phyloP scores from a whole-genome alignment of 2,113 vertebrate genomes.

The Silurus asotus region DNA sequence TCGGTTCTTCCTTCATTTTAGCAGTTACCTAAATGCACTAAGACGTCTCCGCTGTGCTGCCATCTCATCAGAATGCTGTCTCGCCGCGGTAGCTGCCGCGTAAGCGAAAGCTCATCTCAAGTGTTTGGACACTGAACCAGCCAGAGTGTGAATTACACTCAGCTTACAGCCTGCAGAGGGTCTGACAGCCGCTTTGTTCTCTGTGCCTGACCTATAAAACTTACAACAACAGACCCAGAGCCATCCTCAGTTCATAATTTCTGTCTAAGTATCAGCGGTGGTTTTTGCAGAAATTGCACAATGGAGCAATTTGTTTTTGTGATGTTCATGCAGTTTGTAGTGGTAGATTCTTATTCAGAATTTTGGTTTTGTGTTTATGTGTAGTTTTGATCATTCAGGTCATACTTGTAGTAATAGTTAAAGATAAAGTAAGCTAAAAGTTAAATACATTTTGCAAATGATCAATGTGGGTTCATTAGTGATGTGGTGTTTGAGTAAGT shows the following conservation, averaged over 20 bases:
- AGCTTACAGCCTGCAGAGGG: constrained; percentile 12
- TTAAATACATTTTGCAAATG: not conserved
- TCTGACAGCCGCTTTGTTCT: constrained; percentile 18
- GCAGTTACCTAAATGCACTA: constrained; percentile 26
- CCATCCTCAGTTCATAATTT: constrained; percentile 3
- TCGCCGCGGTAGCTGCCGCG: not conserved
- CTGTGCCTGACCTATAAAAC: constrained; percentile 21
- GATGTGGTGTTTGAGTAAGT: not conserved
- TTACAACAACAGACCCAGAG: constrained; percentile 8
- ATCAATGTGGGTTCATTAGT: not conserved
- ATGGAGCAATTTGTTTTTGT: constrained; percentile 2
- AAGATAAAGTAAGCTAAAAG: not conserved
- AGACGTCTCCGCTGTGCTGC: constrained; percentile 32
- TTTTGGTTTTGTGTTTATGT: not conserved
- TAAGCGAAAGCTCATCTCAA: constrained; percentile 7
- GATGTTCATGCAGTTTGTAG: not conserved
- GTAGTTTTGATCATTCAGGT: not conserved
- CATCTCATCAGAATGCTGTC: constrained; percentile 35
- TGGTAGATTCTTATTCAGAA: not conserved
- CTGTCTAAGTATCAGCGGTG: not conserved
- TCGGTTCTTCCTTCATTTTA: constrained; percentile 14
- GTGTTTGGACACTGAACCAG: constrained; percentile 29
- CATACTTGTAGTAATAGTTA: not conserved
- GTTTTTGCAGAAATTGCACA: not conserved
- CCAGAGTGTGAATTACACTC: constrained; percentile 17